A percentile compares a stretch with the other conserved stretches of the same genome.
These are phyloP conservation scores for Euphonia xanthogaster DNA, from an alignment of 2,797 vertebrate genomes.

Conservation along the genomic window DNA sequence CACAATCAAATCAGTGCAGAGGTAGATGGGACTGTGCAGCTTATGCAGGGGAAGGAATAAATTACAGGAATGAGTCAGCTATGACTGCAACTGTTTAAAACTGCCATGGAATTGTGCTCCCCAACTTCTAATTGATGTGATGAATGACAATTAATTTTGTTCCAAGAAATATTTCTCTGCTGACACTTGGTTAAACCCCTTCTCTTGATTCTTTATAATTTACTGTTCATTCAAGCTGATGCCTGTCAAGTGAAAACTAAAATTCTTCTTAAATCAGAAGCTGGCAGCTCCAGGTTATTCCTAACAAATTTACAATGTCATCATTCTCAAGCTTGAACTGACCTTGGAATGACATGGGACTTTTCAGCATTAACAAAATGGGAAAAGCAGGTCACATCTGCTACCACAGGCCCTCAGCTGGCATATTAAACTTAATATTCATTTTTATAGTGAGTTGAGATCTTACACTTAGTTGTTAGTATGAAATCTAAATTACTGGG, in stretches of 20 bases:
- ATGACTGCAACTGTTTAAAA: background rate
- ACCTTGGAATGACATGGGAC: accelerated
- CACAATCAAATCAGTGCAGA: background rate
- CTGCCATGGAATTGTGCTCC: background rate
- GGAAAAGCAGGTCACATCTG: background rate
- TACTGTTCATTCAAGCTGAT: background rate
- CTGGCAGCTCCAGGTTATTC: background rate
- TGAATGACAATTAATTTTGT: background rate
- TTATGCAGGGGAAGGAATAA: background rate
- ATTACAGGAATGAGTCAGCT: background rate
- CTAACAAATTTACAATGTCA: background rate
- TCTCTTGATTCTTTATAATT: background rate
- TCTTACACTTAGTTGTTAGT: accelerated
- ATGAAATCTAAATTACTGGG: background rate
- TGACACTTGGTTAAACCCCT: background rate
- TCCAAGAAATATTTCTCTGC: background rate
- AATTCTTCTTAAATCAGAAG: background rate
- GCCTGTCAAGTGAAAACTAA: background rate
- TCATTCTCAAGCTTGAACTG: background rate
- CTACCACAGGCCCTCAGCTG: background rate
- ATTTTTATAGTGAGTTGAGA: background rate
- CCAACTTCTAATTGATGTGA: background rate
- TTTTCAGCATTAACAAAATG: background rate
- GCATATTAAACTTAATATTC: background rate
- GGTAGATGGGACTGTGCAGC: background rate